Evolutionary conservation across 2,113 vertebrate genomes (phyloP).

Genomic region (Gymnobelideus leadbeateri): DNA sequence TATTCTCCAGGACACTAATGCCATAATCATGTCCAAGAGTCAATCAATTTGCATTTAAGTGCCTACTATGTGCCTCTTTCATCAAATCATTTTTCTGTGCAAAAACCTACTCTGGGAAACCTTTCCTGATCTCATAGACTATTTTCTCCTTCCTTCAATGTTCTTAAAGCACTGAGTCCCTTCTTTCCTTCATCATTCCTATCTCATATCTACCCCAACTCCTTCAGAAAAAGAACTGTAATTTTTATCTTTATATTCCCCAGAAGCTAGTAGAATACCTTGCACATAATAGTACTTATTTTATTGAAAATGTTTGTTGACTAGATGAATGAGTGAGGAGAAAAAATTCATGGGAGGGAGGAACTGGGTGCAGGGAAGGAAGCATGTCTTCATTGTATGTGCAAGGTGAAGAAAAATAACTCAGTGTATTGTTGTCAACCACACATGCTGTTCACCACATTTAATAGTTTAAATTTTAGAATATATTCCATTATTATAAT

Average conservation of each 20-base stretch:
- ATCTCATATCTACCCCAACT: not conserved
- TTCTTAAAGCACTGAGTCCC: not conserved
- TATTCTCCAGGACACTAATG: not conserved
- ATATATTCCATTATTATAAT: constrained; percentile 4
- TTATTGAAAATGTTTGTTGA: not conserved
- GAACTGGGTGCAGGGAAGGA: constrained; percentile 11
- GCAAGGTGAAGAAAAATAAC: constrained; percentile 10
- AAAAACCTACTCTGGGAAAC: not conserved
- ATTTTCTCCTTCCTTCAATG: not conserved
- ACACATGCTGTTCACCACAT: not conserved
- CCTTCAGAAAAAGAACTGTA: not conserved
- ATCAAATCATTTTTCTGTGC: not conserved
- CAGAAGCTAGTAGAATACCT: not conserved
- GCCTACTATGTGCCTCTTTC: not conserved
- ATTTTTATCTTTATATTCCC: not conserved
- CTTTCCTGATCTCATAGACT: not conserved
- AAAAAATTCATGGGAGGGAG: not conserved
- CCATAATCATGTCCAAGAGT: not conserved
- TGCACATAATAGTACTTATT: not conserved
- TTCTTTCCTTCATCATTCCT: not conserved
- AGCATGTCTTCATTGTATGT: not conserved
- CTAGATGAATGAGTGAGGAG: not conserved
- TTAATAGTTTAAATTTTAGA: constrained; percentile 29
- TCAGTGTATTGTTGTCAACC: constrained; percentile 42
- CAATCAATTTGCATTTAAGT: not conserved